Percentiles rank a stretch among this genome's conserved stretches.
phyloP scores from a whole-genome alignment of 2,888 invertebrate species.

The Ichneumoninae sp. region DNA sequence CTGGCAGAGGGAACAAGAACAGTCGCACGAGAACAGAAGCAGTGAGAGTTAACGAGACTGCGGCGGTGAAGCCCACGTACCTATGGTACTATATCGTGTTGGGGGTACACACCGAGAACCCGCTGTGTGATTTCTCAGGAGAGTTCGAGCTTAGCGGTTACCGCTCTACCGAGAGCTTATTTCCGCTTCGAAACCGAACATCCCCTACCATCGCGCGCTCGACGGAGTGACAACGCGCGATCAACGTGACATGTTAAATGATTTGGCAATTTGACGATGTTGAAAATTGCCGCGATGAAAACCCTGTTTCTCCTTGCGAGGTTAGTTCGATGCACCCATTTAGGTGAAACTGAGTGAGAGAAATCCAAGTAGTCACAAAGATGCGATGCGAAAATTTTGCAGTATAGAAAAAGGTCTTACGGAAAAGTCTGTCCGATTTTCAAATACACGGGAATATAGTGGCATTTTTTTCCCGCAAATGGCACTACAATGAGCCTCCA shows the following conservation, averaged over 20 bases:
- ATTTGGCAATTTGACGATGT: conserved; percentile 47
- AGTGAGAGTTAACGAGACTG: conserved; percentile 60
- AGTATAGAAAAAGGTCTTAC: too few species aligned
- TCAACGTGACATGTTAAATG: conserved; percentile 44
- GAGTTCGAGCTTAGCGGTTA: conserved; percentile 69
- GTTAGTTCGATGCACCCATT: neutral
- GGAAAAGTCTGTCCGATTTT: neutral
- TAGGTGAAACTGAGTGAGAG: too few species aligned
- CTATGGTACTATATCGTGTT: conserved; percentile 46
- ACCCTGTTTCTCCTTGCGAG: neutral
- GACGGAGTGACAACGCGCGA: conserved; percentile 19
- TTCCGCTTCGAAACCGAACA: conserved; percentile 42
- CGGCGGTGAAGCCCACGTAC: conserved; percentile 52
- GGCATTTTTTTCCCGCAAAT: neutral
- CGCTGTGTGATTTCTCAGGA: conserved; percentile 71
- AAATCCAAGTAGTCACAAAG: too few species aligned
- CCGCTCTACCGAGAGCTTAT: conserved; percentile 48
- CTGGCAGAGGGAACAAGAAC: neutral
- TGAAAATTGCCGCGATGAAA: conserved; percentile 28
- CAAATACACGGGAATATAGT: neutral
- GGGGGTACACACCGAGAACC: conserved; percentile 39
- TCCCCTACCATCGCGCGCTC: conserved; percentile 27
- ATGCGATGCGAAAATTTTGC: too few species aligned
- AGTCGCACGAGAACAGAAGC: conserved; percentile 48
- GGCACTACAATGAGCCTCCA: too few species aligned